phyloP scores from a whole-genome alignment of 2,888 invertebrate species.

The Tetragonisca angustula region DNA sequence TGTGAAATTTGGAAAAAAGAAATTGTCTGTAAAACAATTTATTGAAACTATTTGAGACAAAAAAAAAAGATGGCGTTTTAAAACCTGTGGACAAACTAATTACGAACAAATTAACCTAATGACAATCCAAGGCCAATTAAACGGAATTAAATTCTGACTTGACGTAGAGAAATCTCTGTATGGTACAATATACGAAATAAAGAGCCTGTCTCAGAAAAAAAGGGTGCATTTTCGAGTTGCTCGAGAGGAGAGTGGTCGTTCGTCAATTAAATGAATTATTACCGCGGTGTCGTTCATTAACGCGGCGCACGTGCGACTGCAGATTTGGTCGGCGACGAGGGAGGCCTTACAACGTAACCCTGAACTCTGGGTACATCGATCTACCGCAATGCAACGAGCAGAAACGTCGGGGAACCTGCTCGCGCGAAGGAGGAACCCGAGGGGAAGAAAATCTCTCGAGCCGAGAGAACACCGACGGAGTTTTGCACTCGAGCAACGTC shows the following conservation, averaged over 20 bases:
- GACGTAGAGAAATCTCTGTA: too few species aligned
- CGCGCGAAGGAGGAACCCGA: conserved; percentile 6
- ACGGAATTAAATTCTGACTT: too few species aligned
- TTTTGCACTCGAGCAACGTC: too few species aligned
- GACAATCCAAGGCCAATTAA: too few species aligned
- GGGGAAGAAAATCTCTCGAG: conserved; percentile 20
- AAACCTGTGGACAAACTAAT: too few species aligned
- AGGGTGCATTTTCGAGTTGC: not conserved
- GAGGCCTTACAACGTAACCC: conserved; percentile 69
- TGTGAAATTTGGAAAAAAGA: too few species aligned
- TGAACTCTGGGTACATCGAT: conserved; percentile 68
- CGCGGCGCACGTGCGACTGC: conserved; percentile 47
- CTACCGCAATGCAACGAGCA: conserved; percentile 51
- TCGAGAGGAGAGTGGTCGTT: not conserved
- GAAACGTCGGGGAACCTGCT: conserved; percentile 27
- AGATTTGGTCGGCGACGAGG: conserved; percentile 40
- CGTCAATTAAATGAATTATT: not conserved
- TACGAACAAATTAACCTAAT: too few species aligned
- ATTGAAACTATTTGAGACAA: too few species aligned
- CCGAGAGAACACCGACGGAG: not conserved
- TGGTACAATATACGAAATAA: too few species aligned
- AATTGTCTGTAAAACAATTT: too few species aligned
- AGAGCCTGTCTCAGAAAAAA: too few species aligned
- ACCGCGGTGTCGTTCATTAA: conserved; percentile 20
- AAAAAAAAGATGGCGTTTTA: too few species aligned